phyloP scores from a whole-genome alignment of 2,888 invertebrate species.

The Drosophila kanekoi region DNA sequence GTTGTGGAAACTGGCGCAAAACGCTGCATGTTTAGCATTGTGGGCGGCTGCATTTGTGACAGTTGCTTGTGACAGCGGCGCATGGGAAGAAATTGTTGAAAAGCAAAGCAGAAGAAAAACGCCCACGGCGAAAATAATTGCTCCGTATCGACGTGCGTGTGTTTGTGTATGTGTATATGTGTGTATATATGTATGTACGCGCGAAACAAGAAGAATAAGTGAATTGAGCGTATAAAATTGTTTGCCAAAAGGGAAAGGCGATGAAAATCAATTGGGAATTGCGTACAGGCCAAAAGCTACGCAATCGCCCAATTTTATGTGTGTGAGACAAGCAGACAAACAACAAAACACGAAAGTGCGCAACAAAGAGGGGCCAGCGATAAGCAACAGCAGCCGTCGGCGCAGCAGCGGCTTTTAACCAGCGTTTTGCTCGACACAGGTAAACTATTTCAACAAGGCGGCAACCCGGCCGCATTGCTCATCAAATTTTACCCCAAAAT shows the following conservation, averaged over 20 bases:
- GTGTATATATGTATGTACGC: slow-evolving; percentile 20
- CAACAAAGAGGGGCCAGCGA: slow-evolving; percentile 36
- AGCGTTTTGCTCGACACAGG: slow-evolving; percentile 38
- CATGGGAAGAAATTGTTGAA: slow-evolving; percentile 18
- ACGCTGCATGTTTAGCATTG: slow-evolving; percentile 24
- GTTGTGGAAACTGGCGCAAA: slow-evolving; percentile 29
- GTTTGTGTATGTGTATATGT: slow-evolving; percentile 13
- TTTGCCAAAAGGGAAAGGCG: slow-evolving; percentile 32
- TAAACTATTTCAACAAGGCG: slow-evolving; percentile 30
- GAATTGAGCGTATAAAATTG: slow-evolving; percentile 37
- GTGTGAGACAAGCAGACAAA: slow-evolving; percentile 39
- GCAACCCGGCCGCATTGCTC: slow-evolving; percentile 77
- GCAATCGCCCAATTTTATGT: slow-evolving; percentile 36
- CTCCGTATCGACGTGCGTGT: slow-evolving; percentile 13
- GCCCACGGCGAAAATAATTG: slow-evolving; percentile 62
- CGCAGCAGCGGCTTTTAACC: slow-evolving; percentile 19
- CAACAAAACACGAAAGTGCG: slow-evolving; percentile 38
- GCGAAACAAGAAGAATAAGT: slow-evolving; percentile 39
- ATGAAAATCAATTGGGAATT: slow-evolving; percentile 50
- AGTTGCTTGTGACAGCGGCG: slow-evolving; percentile 8
- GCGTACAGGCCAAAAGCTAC: slow-evolving; percentile 35
- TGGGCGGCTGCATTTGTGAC: slow-evolving; percentile 39
- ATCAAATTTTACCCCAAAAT: slow-evolving; percentile 84
- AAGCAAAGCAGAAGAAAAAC: slow-evolving; percentile 52
- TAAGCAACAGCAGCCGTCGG: slow-evolving; percentile 18